Conservation (phyloP, 2,888 invertebrate species). For the Leucozona laternaria region DNA sequence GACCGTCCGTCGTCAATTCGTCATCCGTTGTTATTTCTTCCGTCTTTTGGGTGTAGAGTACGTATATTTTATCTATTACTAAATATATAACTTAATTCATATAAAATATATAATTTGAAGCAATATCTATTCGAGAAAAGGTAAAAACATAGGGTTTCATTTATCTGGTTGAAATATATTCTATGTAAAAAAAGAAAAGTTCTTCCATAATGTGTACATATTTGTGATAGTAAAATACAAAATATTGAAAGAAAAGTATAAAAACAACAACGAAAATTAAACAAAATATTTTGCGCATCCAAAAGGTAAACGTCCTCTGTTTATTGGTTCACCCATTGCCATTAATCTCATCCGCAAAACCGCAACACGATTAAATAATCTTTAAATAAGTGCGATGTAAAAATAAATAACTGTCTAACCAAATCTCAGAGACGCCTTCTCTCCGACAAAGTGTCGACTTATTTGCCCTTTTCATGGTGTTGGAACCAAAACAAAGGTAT, state of each 20-base stretch:
- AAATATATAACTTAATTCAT: background rate
- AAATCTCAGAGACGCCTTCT: background rate
- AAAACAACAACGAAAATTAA: slow-evolving; percentile 19
- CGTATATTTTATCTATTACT: slow-evolving; percentile 46
- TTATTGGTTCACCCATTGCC: slow-evolving; percentile 3
- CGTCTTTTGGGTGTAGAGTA: slow-evolving; percentile 64
- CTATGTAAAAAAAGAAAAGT: background rate
- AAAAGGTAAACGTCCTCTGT: slow-evolving; percentile 43
- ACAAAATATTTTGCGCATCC: slow-evolving; percentile 48
- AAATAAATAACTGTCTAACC: background rate
- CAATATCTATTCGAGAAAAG: too few relatives aligned
- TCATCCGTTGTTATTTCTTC: slow-evolving; percentile 40
- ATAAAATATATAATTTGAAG: background rate
- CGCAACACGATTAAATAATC: background rate
- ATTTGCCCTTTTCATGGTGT: too few relatives aligned
- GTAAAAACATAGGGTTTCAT: background rate
- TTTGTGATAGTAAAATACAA: slow-evolving; percentile 12
- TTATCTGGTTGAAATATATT: background rate
- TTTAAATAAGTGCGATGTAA: background rate
- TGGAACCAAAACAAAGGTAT: slow-evolving; percentile 19
- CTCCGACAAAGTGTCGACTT: background rate
- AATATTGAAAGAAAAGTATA: background rate
- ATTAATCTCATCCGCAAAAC: slow-evolving; percentile 6
- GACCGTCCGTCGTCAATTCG: slow-evolving; percentile 13
- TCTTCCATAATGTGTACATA: background rate